Conservation (phyloP, 2,113 vertebrate genomes). For the Osmerus mordax region DNA sequence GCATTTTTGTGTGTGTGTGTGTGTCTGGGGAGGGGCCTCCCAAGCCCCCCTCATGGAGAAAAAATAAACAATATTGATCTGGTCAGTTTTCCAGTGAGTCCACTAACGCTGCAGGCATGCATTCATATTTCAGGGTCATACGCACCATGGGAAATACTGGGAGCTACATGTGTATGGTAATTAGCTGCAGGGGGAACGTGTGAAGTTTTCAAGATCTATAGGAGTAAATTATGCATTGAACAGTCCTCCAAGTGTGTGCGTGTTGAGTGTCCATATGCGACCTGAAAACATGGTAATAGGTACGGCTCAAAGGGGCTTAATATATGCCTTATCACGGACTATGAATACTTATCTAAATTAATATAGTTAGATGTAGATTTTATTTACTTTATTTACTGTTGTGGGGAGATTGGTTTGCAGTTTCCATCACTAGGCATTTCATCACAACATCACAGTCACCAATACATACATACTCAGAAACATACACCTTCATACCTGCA, state of each 20-base stretch:
- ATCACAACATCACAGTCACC: too few species aligned
- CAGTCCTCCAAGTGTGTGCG: not conserved
- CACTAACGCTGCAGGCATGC: not conserved
- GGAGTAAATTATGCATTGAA: conserved; percentile 1
- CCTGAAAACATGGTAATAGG: not conserved
- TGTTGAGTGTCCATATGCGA: not conserved
- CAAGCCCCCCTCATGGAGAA: not conserved
- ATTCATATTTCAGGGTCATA: conserved; percentile 9
- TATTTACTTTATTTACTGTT: too few species aligned
- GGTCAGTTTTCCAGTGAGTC: not conserved
- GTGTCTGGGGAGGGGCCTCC: not conserved
- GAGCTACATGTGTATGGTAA: not conserved
- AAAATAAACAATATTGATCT: not conserved
- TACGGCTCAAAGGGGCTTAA: not conserved
- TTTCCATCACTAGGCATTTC: too few species aligned
- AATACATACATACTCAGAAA: too few species aligned
- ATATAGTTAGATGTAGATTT: too few species aligned
- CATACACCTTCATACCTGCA: too few species aligned
- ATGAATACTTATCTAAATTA: too few species aligned
- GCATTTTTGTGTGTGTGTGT: not conserved
- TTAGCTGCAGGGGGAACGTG: not conserved
- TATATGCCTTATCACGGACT: not conserved
- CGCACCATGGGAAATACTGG: not conserved
- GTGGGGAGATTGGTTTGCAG: too few species aligned
- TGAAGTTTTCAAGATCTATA: not conserved